Conservation (phyloP, 2,113 vertebrate species). For the Hyaena hyaena region DNA sequence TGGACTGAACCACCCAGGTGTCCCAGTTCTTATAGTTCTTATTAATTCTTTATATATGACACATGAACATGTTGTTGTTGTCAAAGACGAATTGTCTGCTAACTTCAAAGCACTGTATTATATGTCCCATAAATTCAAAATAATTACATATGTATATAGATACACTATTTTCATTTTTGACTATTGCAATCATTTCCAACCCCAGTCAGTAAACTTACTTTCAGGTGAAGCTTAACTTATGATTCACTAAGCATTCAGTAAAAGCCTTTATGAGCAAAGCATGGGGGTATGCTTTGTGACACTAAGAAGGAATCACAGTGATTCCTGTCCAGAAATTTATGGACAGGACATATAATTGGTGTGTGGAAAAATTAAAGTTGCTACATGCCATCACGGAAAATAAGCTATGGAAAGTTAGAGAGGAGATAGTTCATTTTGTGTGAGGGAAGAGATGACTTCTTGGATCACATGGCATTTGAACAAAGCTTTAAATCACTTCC, state of each 20-base stretch:
- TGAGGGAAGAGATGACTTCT: not conserved
- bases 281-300: not conserved
- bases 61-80: not conserved
- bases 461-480: not conserved
- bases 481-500: not conserved
- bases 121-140: not conserved
- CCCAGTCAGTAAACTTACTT: conserved; percentile 23
- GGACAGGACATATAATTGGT: not conserved
- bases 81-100: not conserved
- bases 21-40: not conserved
- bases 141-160: not conserved
- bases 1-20: too few species aligned
- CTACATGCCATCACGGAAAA: not conserved
- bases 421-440: not conserved
- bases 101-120: conserved; percentile 10
- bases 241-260: not conserved
- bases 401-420: not conserved
- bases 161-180: conserved; percentile 9
- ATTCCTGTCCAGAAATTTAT: not conserved
- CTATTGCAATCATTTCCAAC: not conserved
- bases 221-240: not conserved
- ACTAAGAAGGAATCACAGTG: not conserved
- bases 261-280: not conserved
- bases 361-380: not conserved
- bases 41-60: not conserved